Conservation (phyloP, 2,797 vertebrate species). For the Bufotes viridis region DNA sequence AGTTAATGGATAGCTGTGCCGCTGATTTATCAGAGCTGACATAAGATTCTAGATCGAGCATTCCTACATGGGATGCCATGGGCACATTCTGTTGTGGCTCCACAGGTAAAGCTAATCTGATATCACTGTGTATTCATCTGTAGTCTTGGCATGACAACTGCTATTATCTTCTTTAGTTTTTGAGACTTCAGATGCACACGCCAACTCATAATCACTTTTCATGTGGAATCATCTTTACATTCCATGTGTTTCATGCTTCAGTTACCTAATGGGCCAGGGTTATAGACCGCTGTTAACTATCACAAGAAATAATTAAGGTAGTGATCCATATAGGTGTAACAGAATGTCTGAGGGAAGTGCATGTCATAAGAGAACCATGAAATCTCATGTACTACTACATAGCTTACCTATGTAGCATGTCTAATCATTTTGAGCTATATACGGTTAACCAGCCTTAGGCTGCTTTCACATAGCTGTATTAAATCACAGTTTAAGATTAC, state of each 20-base stretch:
- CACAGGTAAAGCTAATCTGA: slow-evolving; percentile 28
- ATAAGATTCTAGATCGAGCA: neutral
- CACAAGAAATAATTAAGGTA: slow-evolving; percentile 3
- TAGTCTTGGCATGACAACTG: slow-evolving; percentile 6
- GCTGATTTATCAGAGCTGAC: slow-evolving; percentile 20
- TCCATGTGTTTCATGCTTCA: slow-evolving; percentile 35
- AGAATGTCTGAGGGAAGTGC: neutral
- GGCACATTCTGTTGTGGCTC: slow-evolving; percentile 20
- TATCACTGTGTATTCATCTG: slow-evolving; percentile 23
- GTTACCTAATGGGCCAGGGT: neutral
- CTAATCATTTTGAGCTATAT: neutral
- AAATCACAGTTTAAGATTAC: too few species aligned
- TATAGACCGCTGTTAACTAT: slow-evolving; percentile 6
- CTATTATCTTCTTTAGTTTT: slow-evolving; percentile 10
- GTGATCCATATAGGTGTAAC: slow-evolving; percentile 26
- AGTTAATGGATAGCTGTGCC: neutral
- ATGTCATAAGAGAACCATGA: slow-evolving; percentile 8
- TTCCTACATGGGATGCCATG: neutral
- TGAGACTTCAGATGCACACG: slow-evolving; percentile 30
- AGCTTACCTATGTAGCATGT: neutral
- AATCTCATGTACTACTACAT: neutral
- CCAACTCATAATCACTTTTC: slow-evolving; percentile 26
- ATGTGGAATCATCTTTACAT: slow-evolving; percentile 28
- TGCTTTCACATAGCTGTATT: too few species aligned
- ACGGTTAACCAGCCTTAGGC: neutral